Evolutionary conservation across 2,888 invertebrate genomes (phyloP).

Genomic region (Adelognathus sp.): DNA sequence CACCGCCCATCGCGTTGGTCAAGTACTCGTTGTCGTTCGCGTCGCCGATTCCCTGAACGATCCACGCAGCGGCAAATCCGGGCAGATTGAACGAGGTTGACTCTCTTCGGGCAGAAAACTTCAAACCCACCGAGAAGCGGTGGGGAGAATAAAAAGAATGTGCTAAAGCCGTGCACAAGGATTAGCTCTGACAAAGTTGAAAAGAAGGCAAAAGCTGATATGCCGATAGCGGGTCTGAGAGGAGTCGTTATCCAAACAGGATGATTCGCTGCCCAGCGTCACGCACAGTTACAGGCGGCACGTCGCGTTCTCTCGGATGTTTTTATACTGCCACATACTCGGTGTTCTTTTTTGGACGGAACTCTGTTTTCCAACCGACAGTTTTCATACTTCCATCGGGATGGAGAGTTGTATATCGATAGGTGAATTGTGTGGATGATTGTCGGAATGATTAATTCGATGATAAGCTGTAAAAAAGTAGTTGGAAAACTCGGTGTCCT

Average conservation of each 20-base stretch:
- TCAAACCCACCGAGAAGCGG: neutral
- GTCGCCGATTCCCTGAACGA: neutral
- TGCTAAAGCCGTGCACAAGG: slow-evolving; percentile 44
- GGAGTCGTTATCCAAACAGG: slow-evolving; percentile 63
- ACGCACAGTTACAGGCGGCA: slow-evolving; percentile 36
- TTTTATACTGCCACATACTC: slow-evolving; percentile 29
- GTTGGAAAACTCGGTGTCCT: too few relatives aligned
- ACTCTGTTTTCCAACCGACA: too few relatives aligned
- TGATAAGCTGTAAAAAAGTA: too few relatives aligned
- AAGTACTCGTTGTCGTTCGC: slow-evolving; percentile 46
- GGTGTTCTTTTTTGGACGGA: slow-evolving; percentile 1
- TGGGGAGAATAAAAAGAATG: neutral
- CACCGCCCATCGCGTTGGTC: slow-evolving; percentile 18
- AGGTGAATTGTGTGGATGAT: too few relatives aligned
- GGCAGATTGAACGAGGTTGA: neutral
- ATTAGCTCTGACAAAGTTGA: slow-evolving; percentile 70
- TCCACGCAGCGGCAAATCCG: neutral
- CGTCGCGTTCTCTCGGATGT: slow-evolving; percentile 8
- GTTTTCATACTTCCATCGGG: too few relatives aligned
- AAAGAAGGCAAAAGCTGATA: slow-evolving; percentile 51
- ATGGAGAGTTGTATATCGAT: too few relatives aligned
- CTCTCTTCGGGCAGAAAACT: neutral
- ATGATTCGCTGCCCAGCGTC: slow-evolving; percentile 53
- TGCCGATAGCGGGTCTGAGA: slow-evolving; percentile 48
- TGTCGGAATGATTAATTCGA: too few relatives aligned